Base-by-base conservation (phyloP, 2,888 invertebrate genomes). In the Cerceris ruficornis region DNA sequence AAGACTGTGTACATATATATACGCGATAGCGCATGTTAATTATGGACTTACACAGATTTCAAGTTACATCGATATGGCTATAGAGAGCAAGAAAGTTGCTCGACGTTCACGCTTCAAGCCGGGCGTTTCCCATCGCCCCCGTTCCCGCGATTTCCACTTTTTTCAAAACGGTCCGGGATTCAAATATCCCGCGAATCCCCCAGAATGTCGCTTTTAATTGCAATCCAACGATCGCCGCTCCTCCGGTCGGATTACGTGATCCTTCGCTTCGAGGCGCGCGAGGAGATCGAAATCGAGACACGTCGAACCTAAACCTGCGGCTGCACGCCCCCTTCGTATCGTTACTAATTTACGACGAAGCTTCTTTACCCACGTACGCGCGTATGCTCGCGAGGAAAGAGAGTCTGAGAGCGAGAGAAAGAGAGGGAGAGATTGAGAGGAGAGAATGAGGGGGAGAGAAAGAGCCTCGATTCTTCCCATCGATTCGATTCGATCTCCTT, bases 1-100 rank as follows among this genome's bases (percentile, higher is more conserved):
- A 93, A 93, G 91, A 92, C 92, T 93, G 92, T 93, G 92, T 93
- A 93, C 88, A 93, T 92, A 92, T 88, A 85, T 86, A 87, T 82
- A 88, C 86, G 88, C 89, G 89, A 89, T 88, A 89, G 88, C 84
- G 81, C 80, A 88, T 77, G 77, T 85, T 86, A 80, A 82, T 86
- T 82, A 80, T 66, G 79, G 55, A 82, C 70, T 69, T 76, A 77
- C 76, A 66, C 76, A 66, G 72, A 65, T 75, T 80, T 81, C 70
- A 79, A 62, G 71, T 79, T 78, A 83, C 71, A 77, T 80, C 76
- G 70, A 59, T 79, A 84, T 77, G 81, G 74, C 70, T 69, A 71
- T 74, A 73, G 71, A 77, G 78, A 41, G 49, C 28, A 74, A 17
- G 46, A 17, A 61, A n/a, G n/a, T n/a, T n/a, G n/a, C n/a, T n/a